A percentile compares a stretch with the other conserved stretches of the same genome.
phyloP scores from a whole-genome alignment of 2,888 invertebrate genomes.

The Hirtodrosophila histrioides region DNA sequence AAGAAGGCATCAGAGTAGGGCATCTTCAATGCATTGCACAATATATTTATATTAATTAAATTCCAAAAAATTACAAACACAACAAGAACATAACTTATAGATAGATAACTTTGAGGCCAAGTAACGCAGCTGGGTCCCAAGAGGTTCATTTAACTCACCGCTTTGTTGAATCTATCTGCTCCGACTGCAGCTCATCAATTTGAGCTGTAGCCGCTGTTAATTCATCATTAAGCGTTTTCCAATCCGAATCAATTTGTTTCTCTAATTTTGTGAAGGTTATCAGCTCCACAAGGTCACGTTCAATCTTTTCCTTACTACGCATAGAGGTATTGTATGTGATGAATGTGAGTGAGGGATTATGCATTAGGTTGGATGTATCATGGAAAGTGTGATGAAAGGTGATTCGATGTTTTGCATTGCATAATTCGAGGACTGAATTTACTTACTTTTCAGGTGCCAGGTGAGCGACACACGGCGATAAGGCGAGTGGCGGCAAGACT shows the following conservation, averaged over 20 bases:
- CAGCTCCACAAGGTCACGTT: conserved; percentile 86
- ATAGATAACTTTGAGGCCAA: not conserved
- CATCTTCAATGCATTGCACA: too few species aligned
- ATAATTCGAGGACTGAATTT: not conserved
- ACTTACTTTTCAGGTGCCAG: conserved; percentile 34
- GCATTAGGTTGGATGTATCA: not conserved
- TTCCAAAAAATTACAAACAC: too few species aligned
- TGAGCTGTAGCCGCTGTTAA: conserved; percentile 52
- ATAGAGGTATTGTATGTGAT: conserved; percentile 31
- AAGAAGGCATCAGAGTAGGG: too few species aligned
- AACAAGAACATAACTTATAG: too few species aligned
- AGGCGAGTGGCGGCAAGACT: conserved; percentile 24
- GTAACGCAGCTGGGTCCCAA: not conserved
- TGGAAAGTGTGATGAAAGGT: conserved; percentile 10
- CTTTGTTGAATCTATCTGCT: conserved; percentile 33
- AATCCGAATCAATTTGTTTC: conserved; percentile 84
- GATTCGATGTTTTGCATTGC: not conserved
- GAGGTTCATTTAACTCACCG: conserved; percentile 36
- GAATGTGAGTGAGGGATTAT: not conserved
- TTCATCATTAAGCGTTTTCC: conserved; percentile 67
- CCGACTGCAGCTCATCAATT: conserved; percentile 55
- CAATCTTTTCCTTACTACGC: conserved; percentile 85
- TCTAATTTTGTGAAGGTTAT: conserved; percentile 87
- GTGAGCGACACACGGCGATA: conserved; percentile 61
- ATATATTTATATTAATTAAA: too few species aligned